Evolutionary conservation across 2,888 invertebrate genomes (phyloP).

Genomic region (Syritta pipiens): DNA sequence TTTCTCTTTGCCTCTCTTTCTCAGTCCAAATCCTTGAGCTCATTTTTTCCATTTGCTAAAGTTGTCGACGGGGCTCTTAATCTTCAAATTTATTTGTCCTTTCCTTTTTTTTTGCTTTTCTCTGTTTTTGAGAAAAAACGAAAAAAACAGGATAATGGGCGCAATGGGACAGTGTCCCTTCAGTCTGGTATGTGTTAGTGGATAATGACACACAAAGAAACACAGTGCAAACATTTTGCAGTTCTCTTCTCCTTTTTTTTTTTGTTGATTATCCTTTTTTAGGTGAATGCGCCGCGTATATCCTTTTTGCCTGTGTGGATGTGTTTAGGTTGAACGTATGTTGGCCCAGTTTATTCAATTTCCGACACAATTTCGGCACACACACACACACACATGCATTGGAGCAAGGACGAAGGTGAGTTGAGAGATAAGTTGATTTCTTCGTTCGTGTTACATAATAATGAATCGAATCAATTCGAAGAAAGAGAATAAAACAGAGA

Average conservation of each 20-base stretch:
- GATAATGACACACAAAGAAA: conserved; percentile 6
- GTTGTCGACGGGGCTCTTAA: conserved; percentile 26
- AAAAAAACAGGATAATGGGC: conserved; percentile 3
- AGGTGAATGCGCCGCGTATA: neutral
- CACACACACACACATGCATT: neutral
- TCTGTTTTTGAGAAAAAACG: too few relatives aligned
- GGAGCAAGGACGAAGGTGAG: too few relatives aligned
- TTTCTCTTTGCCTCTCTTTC: too few relatives aligned
- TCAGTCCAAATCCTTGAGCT: conserved; percentile 32
- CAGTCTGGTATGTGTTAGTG: conserved; percentile 3
- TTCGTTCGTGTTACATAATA: neutral
- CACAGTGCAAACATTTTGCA: neutral
- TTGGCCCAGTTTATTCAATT: conserved; percentile 23
- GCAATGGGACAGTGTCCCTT: conserved; percentile 18
- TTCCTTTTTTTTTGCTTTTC: too few relatives aligned
- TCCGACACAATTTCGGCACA: conserved; percentile 5
- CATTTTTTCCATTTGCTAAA: conserved; percentile 23
- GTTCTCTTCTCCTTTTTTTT: neutral
- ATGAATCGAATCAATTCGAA: conserved; percentile 13
- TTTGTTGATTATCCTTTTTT: conserved; percentile 1
- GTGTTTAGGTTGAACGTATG: too few relatives aligned
- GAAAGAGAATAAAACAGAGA: too few relatives aligned
- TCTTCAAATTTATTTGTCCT: conserved; percentile 15
- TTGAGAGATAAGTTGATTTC: conserved; percentile 6
- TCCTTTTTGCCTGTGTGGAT: neutral